Evolutionary conservation across 2,888 invertebrate genomes (phyloP).

Genomic region (Gibbula magus): DNA sequence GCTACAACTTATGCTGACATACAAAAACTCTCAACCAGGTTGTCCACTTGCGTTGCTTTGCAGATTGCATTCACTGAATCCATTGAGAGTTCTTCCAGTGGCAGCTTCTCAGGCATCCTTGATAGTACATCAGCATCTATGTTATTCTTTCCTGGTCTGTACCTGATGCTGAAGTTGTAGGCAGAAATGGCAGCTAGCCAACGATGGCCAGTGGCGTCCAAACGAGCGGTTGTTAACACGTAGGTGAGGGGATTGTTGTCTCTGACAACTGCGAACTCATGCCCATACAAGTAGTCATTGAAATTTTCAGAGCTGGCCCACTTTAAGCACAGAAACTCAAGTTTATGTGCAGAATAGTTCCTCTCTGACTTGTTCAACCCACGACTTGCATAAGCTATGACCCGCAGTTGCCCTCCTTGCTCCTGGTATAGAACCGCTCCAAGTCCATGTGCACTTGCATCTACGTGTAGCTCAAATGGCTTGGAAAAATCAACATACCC

Average conservation of each 20-base stretch:
- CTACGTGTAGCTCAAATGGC: no score
- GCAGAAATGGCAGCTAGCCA: neutral
- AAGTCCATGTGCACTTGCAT: slow-evolving; percentile 18
- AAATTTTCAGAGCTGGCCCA: slow-evolving; percentile 44
- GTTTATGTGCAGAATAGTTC: slow-evolving; percentile 39
- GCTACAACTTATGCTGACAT: neutral
- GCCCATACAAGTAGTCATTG: slow-evolving; percentile 27
- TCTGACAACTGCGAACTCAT: slow-evolving; percentile 35
- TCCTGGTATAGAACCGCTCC: slow-evolving; percentile 42
- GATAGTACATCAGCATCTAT: slow-evolving; percentile 51
- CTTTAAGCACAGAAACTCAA: slow-evolving; percentile 40
- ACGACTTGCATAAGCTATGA: slow-evolving; percentile 37
- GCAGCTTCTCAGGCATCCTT: slow-evolving; percentile 22
- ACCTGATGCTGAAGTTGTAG: slow-evolving; percentile 31
- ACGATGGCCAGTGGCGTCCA: neutral
- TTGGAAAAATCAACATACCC: slow-evolving; percentile 29
- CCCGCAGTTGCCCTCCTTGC: slow-evolving; percentile 26
- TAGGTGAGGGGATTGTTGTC: slow-evolving; percentile 26
- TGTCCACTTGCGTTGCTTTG: neutral
- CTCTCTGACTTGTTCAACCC: slow-evolving; percentile 33
- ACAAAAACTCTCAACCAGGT: slow-evolving; percentile 17
- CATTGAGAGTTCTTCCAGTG: neutral
- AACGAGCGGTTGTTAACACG: neutral
- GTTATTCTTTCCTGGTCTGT: slow-evolving; percentile 46
- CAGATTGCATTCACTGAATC: slow-evolving; percentile 23